These are phyloP conservation scores for Phymorhynchus buccinoides DNA, from an alignment of 1,140 invertebrate genomes.

Conservation along the genomic window DNA sequence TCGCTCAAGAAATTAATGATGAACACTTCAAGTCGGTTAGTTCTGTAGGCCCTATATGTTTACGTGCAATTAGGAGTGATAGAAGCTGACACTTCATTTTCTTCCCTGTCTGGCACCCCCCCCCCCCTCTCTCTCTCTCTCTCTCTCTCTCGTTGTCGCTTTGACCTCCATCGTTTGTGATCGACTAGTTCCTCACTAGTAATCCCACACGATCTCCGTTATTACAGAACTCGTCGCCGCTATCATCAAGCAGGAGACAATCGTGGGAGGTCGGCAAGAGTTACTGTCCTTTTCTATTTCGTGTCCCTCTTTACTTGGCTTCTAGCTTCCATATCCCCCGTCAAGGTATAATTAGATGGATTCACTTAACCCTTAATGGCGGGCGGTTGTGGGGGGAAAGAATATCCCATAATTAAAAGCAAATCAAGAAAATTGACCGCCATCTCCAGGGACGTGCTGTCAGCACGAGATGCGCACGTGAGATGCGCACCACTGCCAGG, in stretches of 20 bases:
- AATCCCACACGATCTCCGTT: not conserved
- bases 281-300: slow-evolving; percentile 24
- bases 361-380: slow-evolving; percentile 27
- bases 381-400: slow-evolving; percentile 1
- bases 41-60: no score
- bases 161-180: not conserved
- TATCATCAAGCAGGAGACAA: not conserved
- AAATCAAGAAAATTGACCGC: slow-evolving; percentile 41
- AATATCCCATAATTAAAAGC: slow-evolving; percentile 43
- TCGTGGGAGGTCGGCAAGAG: not conserved
- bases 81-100: not conserved
- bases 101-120: not conserved
- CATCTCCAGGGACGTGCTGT: slow-evolving; percentile 20
- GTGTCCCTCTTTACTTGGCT: slow-evolving; percentile 4
- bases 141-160: not conserved
- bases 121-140: not conserved
- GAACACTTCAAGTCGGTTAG: no score
- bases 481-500: slow-evolving; percentile 13
- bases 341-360: slow-evolving; percentile 37
- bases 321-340: not conserved
- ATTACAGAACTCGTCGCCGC: not conserved
- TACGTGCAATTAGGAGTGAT: no score
- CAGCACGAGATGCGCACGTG: slow-evolving; percentile 26
- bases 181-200: not conserved
- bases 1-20: no score